phyloP scores from a whole-genome alignment of 1,140 invertebrate genomes.

The Nomia melanderi region DNA sequence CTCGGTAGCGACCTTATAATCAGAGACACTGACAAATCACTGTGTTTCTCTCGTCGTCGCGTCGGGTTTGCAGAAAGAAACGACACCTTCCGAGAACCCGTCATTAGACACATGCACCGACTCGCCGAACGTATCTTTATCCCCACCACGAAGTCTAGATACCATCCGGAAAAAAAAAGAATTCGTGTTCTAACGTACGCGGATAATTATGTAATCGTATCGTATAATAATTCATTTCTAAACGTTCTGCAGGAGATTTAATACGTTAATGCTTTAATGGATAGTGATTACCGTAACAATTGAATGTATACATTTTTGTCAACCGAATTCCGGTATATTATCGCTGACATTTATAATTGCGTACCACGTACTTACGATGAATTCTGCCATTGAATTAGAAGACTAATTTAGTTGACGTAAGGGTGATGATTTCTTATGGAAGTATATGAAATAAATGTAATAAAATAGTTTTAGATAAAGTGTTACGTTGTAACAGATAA shows the following conservation, averaged over 20 bases:
- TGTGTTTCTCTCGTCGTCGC: slow-evolving; percentile 16
- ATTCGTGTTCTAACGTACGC: too few species aligned
- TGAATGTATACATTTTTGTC: too few species aligned
- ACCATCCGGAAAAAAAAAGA: slow-evolving; percentile 23
- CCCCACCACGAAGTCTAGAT: neutral
- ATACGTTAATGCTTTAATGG: neutral
- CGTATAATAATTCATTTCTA: neutral
- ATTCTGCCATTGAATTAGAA: too few species aligned
- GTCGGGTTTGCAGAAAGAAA: slow-evolving; percentile 16
- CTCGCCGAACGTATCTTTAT: slow-evolving; percentile 21
- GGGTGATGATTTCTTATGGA: too few species aligned
- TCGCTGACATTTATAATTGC: too few species aligned
- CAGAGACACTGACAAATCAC: slow-evolving; percentile 31
- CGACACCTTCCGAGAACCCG: slow-evolving; percentile 25
- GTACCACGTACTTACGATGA: too few species aligned
- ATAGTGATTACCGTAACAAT: too few species aligned
- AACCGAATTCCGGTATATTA: too few species aligned
- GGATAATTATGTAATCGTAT: neutral
- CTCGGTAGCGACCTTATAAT: slow-evolving; percentile 30
- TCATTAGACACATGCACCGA: slow-evolving; percentile 5
- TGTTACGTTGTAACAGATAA: too few species aligned
- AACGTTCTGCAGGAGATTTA: neutral
- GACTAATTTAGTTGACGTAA: too few species aligned
- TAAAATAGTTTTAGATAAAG: too few species aligned
- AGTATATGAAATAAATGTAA: too few species aligned